Conservation (phyloP, 2,888 invertebrate genomes). For the Cataglyphis livida region DNA sequence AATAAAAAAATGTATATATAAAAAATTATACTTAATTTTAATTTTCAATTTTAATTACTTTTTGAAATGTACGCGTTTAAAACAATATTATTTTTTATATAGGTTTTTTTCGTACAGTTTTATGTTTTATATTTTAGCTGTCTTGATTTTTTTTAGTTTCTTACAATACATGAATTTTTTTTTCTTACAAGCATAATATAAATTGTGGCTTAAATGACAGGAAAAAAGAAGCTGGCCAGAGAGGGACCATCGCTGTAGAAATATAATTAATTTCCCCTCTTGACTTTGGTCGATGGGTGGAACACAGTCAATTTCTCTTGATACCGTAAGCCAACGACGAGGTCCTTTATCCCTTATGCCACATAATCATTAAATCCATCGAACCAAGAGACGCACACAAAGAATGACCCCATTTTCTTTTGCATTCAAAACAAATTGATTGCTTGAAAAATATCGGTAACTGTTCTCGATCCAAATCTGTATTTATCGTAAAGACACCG, state of each 20-base stretch:
- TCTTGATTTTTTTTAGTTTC: neutral
- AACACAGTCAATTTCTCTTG: conserved; percentile 71
- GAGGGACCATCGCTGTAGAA: conserved; percentile 43
- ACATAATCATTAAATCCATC: conserved; percentile 46
- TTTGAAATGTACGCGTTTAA: neutral
- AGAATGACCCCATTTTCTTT: conserved; percentile 37
- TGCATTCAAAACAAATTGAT: conserved; percentile 33
- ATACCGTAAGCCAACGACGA: conserved; percentile 53
- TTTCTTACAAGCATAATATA: conserved; percentile 14
- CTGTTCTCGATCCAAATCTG: conserved; percentile 44
- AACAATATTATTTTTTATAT: neutral
- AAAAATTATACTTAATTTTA: neutral
- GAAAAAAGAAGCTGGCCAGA: conserved; percentile 27
- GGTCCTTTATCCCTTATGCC: conserved; percentile 42
- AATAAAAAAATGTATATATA: neutral
- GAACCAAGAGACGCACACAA: conserved; percentile 37
- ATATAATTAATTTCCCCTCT: conserved; percentile 65
- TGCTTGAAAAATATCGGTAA: conserved; percentile 48
- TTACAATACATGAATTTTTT: neutral
- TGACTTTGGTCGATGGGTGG: conserved; percentile 69
- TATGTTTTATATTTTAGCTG: neutral
- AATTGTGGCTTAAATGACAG: conserved; percentile 38
- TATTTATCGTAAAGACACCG: conserved; percentile 28
- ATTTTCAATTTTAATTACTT: neutral
- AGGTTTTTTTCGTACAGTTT: neutral